These are phyloP conservation scores for Temnothorax ravouxi DNA, from an alignment of 2,888 invertebrate species.

Conservation along the genomic window DNA sequence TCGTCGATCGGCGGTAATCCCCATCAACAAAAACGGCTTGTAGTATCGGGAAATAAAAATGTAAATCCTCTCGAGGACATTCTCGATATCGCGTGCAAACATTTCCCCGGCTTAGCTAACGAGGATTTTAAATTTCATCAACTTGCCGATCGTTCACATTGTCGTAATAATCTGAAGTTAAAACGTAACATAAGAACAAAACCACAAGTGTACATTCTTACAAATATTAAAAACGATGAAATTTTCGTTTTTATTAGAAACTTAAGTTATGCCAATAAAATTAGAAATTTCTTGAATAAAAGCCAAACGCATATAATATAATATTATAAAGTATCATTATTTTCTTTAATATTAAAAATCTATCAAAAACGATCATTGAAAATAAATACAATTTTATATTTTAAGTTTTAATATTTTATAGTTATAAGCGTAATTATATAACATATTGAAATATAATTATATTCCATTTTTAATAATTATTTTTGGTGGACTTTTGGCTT, in stretches of 20 bases:
- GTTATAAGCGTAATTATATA: background rate
- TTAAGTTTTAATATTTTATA: background rate
- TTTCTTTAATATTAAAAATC: background rate
- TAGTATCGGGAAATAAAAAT: constrained; percentile 50
- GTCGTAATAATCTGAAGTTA: constrained; percentile 12
- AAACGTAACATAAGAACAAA: background rate
- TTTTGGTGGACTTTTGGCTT: background rate
- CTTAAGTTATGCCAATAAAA: background rate
- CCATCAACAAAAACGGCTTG: constrained; percentile 47
- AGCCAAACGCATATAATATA: background rate
- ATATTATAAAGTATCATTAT: background rate
- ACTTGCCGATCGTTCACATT: background rate
- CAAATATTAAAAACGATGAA: background rate
- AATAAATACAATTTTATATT: background rate
- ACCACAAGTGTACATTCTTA: background rate
- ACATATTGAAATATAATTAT: background rate
- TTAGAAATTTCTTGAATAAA: background rate
- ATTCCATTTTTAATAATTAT: background rate
- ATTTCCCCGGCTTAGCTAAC: constrained; percentile 9
- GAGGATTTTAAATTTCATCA: constrained; percentile 18
- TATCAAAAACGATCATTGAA: background rate
- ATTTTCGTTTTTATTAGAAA: background rate
- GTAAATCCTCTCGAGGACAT: constrained; percentile 44
- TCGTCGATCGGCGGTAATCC: constrained; percentile 50
- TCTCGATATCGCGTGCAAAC: constrained; percentile 39